Evolutionary conservation across 2,797 vertebrate species (phyloP).

Genomic region (Numenius phaeopus): DNA sequence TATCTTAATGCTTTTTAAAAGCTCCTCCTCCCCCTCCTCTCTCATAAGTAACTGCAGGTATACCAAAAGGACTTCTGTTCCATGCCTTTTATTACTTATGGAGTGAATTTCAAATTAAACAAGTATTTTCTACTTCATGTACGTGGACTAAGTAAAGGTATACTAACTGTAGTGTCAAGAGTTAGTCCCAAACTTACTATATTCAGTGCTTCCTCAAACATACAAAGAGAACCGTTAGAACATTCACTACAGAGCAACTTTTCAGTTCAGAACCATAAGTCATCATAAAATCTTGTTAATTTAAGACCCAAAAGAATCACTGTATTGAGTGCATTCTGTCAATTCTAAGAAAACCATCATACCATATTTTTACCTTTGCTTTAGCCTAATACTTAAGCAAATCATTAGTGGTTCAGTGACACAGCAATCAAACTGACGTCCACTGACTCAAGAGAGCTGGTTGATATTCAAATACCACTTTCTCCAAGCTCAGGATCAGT

Average conservation of each 20-base stretch:
- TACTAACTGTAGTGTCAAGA: neutral
- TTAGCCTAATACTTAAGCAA: neutral
- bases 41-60: neutral
- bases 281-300: neutral
- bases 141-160: neutral
- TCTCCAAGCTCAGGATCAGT: no score
- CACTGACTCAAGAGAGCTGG: no score
- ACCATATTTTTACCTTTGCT: neutral
- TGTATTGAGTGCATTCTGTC: neutral
- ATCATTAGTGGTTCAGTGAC: neutral
- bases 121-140: neutral
- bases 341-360: neutral
- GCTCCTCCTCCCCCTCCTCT: neutral
- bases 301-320: neutral
- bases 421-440: neutral
- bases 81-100: neutral
- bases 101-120: neutral
- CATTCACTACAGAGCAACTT: neutral
- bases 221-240: neutral
- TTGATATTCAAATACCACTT: no score
- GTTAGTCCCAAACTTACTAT: neutral
- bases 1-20: neutral
- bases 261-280: neutral
- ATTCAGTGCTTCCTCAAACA: neutral
- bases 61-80: neutral